These are phyloP conservation scores for Aphelinus atriplicis DNA, from an alignment of 1,140 invertebrate genomes.

Conservation along the genomic window DNA sequence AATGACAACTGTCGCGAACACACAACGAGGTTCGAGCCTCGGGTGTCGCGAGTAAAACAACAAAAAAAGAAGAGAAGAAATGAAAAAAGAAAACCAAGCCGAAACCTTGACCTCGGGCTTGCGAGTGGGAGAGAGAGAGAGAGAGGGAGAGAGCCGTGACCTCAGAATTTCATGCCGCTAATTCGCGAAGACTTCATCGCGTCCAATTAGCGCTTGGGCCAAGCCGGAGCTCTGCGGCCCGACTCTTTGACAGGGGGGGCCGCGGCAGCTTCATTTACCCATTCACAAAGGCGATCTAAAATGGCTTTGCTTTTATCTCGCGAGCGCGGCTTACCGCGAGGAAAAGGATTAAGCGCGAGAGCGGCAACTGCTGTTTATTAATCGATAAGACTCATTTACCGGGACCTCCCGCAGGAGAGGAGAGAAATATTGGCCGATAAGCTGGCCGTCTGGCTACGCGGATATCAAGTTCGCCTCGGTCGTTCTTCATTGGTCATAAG, in stretches of 20 bases:
- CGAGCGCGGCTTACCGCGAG: not conserved
- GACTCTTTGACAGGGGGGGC: not conserved
- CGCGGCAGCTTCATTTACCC: not conserved
- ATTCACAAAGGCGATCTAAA: conserved; percentile 2
- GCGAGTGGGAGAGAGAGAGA: no score
- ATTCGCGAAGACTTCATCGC: not conserved
- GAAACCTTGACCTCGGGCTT: no score
- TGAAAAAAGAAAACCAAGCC: no score
- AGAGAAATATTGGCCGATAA: no score
- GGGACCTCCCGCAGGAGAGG: no score
- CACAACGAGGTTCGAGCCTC: no score
- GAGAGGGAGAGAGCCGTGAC: not conserved
- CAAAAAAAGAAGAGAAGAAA: no score
- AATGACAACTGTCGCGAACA: no score
- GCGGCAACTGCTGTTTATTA: not conserved
- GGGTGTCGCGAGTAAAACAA: no score
- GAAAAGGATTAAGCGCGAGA: not conserved
- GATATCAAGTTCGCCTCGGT: no score
- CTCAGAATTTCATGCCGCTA: not conserved
- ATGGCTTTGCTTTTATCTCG: conserved; percentile 10
- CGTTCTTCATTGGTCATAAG: no score
- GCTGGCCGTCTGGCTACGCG: no score
- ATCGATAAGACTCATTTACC: conserved; percentile 25
- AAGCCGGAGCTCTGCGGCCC: not conserved
- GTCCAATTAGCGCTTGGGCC: not conserved